Evolutionary conservation across 1,140 invertebrate genomes (phyloP), one percentile per base, ranked within the genome.

Genomic region (Drosophila bipectinata): DNA sequence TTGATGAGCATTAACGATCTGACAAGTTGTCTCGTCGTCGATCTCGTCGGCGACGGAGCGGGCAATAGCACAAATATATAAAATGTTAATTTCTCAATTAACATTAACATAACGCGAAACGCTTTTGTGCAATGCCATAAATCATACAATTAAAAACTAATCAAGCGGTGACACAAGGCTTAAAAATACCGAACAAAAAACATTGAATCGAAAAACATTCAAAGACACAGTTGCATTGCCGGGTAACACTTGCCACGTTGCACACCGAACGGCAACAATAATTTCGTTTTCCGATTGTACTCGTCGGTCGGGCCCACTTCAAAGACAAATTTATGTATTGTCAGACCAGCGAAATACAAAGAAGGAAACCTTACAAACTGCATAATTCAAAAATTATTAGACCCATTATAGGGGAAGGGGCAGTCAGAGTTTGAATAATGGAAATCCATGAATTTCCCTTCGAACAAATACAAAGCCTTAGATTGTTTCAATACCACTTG

Each of bases 131-230:
- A 85, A 85, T 85, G 78, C 83, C 78, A 85, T 85, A 85, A 85
- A 85, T 85, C 82, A 85, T 85, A 85, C 82, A 85, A 85, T 85
- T 85, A 85, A 85, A 85, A 85, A 85, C 82, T 85, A 85, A 85
- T 85, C 82, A 85, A 87, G 82, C 82, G 74, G 79, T 85, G 82
- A 85, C 82, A 85, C 74, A 85, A 81, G 75, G 67, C 82, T 69
- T 66, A 58, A 61, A 54, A 54, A 74, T 67, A 47, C 9, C 15
- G 7, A 54, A 51, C 24, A 69, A 68, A 64, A 48, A 37, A n/a
- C 34, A 37, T 37, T 15, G 45, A 47, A 21, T 21, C 34, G 14
- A 60, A 41, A 15, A 49, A 30, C 57, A 54, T 15, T 53, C 39
- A 56, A 68, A 47, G 30, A 56, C 51, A 52, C 8, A 55, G 60